Percentiles rank a stretch among this genome's conserved stretches.
These are phyloP conservation scores for Fratercula arctica DNA, from an alignment of 2,797 vertebrate species.

Conservation along the genomic window DNA sequence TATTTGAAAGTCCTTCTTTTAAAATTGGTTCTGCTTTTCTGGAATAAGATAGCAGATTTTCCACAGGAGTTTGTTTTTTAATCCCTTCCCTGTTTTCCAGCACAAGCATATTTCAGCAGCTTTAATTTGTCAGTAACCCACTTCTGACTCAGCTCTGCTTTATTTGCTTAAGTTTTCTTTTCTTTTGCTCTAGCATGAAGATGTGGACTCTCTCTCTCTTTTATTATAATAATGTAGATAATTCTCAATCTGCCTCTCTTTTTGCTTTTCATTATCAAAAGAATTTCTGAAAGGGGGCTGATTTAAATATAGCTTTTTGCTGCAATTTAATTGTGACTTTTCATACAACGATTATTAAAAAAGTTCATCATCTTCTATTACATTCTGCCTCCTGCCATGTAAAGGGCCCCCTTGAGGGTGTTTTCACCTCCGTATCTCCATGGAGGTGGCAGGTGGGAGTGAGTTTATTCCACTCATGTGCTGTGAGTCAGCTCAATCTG, in stretches of 20 bases:
- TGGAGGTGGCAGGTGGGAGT: background rate
- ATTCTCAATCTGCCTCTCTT: background rate
- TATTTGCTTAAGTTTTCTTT: slow-evolving; percentile 30
- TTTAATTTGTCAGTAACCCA: slow-evolving; percentile 49
- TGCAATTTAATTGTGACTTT: slow-evolving; percentile 9
- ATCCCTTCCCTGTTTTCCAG: slow-evolving; percentile 33
- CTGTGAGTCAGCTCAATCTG: background rate
- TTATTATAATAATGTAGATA: slow-evolving; percentile 33
- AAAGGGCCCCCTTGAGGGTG: background rate
- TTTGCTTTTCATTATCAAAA: slow-evolving; percentile 4
- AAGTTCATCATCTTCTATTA: background rate
- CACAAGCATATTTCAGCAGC: background rate
- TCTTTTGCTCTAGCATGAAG: background rate
- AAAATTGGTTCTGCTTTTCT: slow-evolving; percentile 49
- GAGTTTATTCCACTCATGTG: background rate
- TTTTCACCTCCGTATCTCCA: background rate
- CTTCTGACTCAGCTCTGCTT: slow-evolving; percentile 34
- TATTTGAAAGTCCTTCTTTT: slow-evolving; percentile 48
- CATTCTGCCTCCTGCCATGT: background rate
- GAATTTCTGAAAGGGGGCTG: background rate
- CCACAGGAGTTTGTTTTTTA: slow-evolving; percentile 52
- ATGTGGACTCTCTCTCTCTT: background rate
- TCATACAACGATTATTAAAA: background rate
- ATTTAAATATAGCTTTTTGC: slow-evolving; percentile 14
- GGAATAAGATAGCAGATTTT: slow-evolving; percentile 57